Base-by-base conservation (phyloP, 2,797 vertebrate genomes). In the Coendou prehensilis region DNA sequence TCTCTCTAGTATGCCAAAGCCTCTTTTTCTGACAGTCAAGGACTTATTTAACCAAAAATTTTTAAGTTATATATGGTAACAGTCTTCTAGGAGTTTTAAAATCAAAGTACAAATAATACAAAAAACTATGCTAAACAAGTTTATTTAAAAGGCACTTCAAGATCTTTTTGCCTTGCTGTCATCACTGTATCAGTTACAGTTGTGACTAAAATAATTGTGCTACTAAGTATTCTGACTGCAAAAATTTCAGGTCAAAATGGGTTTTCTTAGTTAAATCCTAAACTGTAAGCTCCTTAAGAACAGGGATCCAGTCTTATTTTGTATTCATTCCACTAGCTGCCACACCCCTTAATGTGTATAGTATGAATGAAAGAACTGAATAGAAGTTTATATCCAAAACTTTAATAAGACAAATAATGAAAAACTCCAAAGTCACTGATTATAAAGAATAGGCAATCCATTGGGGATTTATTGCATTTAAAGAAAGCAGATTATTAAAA, bases 391-490 rank as follows among this genome's bases (percentile, higher is more conserved):
- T 80, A 93, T 61, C 33, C 47, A 11, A 81, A 96, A 85, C 26
- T 17, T 96, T 81, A 87, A 71, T 87, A 71, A 84, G 69, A 89
- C 91, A 96, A 94, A 76, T 87, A 59, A 88, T 50, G 45, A 96
- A 64, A n/a, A 88, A 95, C 33, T 69, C 81, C 7, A 83, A 59
- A 97, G 28, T 22, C 1, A 95, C n/a, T 75, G 71, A 92, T 91
- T 95, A 91, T 87, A 97, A 97, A 78, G 5, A 97, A 91, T 80
- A 85, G 33, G 13, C 0, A n/a, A 93, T 89, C 75, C 93, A 89
- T 91, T 76, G 89, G 78, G 89, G 67, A 97, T 97, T 98, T 96
- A 98, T 96, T 97, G 94, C 89, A 88, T 0, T 95, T 96, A 94
- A 96, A 94, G 96, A 96, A 95, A 96, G 81, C 90, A 93, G 96